Conservation (phyloP, 2,113 vertebrate species). For the Caranx ignobilis region DNA sequence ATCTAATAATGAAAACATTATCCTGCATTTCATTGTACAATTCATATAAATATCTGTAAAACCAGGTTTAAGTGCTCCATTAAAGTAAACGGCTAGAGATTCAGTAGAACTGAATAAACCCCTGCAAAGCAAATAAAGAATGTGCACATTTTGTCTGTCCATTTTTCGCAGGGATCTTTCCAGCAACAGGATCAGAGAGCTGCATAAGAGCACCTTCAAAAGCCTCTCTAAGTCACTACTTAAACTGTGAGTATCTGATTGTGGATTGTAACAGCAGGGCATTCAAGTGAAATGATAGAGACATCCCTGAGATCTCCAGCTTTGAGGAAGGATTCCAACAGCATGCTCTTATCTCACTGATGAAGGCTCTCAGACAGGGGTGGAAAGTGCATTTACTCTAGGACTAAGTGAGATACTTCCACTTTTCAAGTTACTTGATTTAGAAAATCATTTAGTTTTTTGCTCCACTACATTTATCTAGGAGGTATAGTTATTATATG, state of each 20-base stretch:
- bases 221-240: constrained; percentile 82
- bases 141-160: neutral
- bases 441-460: no score
- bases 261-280: neutral
- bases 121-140: no score
- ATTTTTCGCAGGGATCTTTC: constrained; percentile 80
- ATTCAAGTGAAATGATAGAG: constrained; percentile 1
- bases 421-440: no score
- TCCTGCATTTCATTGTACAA: neutral
- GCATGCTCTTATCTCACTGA: neutral
- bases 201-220: constrained; percentile 81
- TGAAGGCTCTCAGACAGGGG: neutral
- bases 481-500: no score
- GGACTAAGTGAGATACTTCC: no score
- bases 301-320: neutral
- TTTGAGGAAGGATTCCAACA: neutral
- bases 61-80: no score
- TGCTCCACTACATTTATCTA: no score
- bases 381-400: no score
- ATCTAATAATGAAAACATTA: neutral
- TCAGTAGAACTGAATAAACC: no score
- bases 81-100: no score
- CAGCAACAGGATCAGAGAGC: constrained; percentile 82
- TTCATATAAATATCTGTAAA: no score
- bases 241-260: constrained; percentile 83